These are phyloP conservation scores for Andrena haemorrhoa DNA, from an alignment of 2,888 invertebrate species.

Conservation along the genomic window DNA sequence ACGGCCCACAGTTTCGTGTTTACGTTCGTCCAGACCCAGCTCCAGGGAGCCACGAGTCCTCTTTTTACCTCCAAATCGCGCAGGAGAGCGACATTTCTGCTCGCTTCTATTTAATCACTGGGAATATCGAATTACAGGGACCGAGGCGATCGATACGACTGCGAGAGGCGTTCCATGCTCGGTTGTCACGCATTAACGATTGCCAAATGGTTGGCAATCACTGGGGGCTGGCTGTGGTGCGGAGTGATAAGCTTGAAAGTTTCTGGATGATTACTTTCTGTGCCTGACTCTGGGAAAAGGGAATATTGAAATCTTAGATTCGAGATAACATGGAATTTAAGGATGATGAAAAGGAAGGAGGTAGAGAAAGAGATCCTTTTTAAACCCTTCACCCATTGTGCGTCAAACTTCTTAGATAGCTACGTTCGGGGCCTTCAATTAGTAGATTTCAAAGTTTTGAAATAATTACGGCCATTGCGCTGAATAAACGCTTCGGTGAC, in stretches of 20 bases:
- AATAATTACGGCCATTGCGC: too few species aligned
- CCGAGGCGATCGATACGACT: constrained; percentile 23
- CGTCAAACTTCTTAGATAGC: too few species aligned
- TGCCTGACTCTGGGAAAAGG: too few species aligned
- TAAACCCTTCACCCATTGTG: too few species aligned
- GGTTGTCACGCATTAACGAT: constrained; percentile 3
- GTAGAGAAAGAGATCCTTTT: too few species aligned
- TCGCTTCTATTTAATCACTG: constrained; percentile 27
- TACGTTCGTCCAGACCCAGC: neutral
- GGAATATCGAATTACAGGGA: constrained; percentile 22
- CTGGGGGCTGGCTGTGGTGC: neutral
- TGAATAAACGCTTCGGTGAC: too few species aligned
- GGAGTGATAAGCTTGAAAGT: neutral
- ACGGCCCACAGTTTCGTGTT: constrained; percentile 23
- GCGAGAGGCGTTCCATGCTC: neutral
- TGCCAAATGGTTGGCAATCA: neutral
- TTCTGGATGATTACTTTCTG: constrained; percentile 4
- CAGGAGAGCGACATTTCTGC: constrained; percentile 14
- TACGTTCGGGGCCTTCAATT: too few species aligned
- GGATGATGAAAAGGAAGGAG: too few species aligned
- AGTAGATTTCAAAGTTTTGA: too few species aligned
- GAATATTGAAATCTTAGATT: too few species aligned
- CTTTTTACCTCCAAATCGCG: neutral
- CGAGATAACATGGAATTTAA: too few species aligned
- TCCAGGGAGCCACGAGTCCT: too few species aligned